Percentiles rank a stretch among this genome's conserved stretches.
Conservation (phyloP, 2,113 vertebrate species). For the Heterochromis multidens region DNA sequence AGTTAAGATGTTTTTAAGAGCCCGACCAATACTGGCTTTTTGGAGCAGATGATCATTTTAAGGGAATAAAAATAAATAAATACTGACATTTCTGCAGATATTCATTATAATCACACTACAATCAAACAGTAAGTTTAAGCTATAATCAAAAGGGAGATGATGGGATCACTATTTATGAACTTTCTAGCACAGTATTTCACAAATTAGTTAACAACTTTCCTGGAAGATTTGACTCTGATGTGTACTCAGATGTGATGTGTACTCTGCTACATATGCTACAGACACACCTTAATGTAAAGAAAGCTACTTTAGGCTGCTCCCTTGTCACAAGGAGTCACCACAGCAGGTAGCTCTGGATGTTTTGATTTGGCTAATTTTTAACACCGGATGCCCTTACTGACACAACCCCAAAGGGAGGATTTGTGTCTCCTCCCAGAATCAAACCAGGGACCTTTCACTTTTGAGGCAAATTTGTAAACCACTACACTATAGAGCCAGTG, state of each 20-base stretch:
- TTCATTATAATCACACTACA: not conserved
- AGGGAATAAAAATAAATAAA: not conserved
- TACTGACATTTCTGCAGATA: not conserved
- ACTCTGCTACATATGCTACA: not conserved
- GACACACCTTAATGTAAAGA: not conserved
- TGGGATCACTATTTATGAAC: not conserved
- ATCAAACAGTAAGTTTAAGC: not conserved
- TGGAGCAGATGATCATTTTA: not conserved
- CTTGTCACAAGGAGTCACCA: too few species aligned
- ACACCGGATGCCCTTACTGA: too few species aligned
- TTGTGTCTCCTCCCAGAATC: not conserved
- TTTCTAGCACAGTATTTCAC: not conserved
- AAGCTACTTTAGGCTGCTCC: not conserved
- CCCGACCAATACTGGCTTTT: not conserved
- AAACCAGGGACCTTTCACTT: not conserved
- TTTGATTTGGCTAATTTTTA: too few species aligned
- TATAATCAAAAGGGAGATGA: not conserved
- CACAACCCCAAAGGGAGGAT: not conserved
- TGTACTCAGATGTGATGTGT: too few species aligned
- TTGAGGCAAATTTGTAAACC: not conserved
- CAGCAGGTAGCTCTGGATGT: too few species aligned
- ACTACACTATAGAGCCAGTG: not conserved
- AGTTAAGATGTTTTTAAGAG: not conserved
- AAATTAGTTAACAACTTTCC: not conserved
- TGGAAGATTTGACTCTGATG: rapidly evolving